Evolutionary conservation across 2,797 vertebrate genomes (phyloP).

Genomic region (Brachyrhaphis roseni): DNA sequence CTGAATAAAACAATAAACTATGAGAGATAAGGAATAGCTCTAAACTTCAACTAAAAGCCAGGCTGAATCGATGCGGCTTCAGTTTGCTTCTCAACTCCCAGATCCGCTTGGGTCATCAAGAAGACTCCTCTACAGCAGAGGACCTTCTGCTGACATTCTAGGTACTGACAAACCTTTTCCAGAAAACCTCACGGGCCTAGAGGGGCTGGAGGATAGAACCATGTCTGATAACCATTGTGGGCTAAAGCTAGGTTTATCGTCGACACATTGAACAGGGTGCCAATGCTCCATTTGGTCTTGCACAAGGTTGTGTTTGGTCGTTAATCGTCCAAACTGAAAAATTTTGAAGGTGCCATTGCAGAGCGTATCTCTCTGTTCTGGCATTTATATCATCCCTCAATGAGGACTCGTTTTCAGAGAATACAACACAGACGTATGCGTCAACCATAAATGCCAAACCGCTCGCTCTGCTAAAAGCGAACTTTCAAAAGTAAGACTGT

Average conservation of each 20-base stretch:
- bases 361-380: background rate
- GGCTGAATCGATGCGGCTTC: too few relatives aligned
- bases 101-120: too few relatives aligned
- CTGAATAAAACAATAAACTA: too few relatives aligned
- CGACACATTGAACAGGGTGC: background rate
- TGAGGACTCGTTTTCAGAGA: background rate
- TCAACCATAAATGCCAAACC: background rate
- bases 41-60: too few relatives aligned
- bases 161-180: too few relatives aligned
- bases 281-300: background rate
- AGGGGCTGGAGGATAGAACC: too few relatives aligned
- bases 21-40: too few relatives aligned
- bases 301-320: background rate
- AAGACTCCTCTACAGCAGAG: too few relatives aligned
- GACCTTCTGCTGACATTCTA: too few relatives aligned
- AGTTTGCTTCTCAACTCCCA: too few relatives aligned
- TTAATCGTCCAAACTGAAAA: background rate
- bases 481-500: background rate
- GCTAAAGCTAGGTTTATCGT: background rate
- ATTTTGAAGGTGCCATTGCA: background rate
- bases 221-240: too few relatives aligned
- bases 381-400: background rate
- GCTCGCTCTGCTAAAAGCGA: background rate
- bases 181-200: too few relatives aligned
- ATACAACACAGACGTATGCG: background rate